Evolutionary conservation across 2,888 invertebrate species (phyloP).

Genomic region (Coleophora flavipennella): DNA sequence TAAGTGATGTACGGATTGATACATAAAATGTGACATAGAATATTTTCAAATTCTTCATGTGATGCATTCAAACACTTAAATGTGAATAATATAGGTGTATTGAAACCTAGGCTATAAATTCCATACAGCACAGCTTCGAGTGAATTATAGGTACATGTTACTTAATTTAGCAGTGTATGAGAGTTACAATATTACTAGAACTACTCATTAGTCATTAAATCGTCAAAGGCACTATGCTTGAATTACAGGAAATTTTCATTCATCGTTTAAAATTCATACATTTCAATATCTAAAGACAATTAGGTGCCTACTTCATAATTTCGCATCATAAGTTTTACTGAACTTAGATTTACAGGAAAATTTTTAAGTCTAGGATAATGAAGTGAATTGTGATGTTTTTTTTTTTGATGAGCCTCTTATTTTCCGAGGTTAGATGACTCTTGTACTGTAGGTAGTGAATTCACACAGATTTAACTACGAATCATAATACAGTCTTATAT

Average conservation of each 20-base stretch:
- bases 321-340: too few species aligned
- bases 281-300: too few species aligned
- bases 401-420: slow-evolving; percentile 31
- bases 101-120: slow-evolving; percentile 10
- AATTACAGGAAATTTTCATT: slow-evolving; percentile 27
- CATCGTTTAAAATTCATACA: too few species aligned
- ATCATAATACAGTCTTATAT: slow-evolving; percentile 46
- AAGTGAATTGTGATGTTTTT: too few species aligned
- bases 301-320: too few species aligned
- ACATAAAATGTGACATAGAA: too few species aligned
- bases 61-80: slow-evolving; percentile 22
- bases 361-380: slow-evolving; percentile 22
- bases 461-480: slow-evolving; percentile 7
- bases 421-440: neutral
- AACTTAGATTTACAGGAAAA: too few species aligned
- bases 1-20: too few species aligned
- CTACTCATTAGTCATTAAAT: slow-evolving; percentile 39
- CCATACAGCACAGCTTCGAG: slow-evolving; percentile 21
- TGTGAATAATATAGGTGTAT: slow-evolving; percentile 12
- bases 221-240: slow-evolving; percentile 66
- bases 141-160: slow-evolving; percentile 22
- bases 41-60: neutral
- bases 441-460: neutral
- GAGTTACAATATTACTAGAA: slow-evolving; percentile 27
- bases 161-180: slow-evolving; percentile 16